Conservation (phyloP, 2,797 vertebrate genomes). For the Hephaestus fuliginosus region DNA sequence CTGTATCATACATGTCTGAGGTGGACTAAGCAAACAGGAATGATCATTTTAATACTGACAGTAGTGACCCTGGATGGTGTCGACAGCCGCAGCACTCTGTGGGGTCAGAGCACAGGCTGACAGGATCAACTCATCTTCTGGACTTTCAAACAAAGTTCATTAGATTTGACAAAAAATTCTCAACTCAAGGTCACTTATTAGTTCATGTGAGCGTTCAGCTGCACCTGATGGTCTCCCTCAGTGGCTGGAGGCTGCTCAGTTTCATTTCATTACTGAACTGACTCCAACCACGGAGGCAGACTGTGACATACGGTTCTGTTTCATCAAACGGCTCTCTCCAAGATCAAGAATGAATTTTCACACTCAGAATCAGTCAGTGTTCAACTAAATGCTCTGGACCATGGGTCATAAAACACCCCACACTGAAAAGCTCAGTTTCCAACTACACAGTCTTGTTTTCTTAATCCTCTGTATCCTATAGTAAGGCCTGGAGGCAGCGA, state of each 20-base stretch:
- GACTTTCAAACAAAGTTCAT: background rate
- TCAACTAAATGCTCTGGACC: too few relatives aligned
- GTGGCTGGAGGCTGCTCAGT: background rate
- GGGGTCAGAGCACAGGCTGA: background rate
- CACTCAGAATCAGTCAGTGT: background rate
- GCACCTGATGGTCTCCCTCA: background rate
- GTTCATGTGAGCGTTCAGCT: background rate
- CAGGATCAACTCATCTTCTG: background rate
- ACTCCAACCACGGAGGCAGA: background rate
- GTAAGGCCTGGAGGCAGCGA: background rate
- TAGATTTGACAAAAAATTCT: background rate
- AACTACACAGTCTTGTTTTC: background rate
- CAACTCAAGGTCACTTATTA: background rate
- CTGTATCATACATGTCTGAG: too few relatives aligned
- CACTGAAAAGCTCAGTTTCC: background rate
- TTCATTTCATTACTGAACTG: background rate
- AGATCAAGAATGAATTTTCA: background rate
- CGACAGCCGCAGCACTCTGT: background rate
- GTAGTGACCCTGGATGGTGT: background rate
- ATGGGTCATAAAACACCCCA: background rate
- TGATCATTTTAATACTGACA: too few relatives aligned
- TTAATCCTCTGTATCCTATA: background rate
- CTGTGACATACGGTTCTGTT: background rate
- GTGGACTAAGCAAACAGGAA: too few relatives aligned
- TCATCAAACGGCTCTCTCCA: too few relatives aligned